Percentiles rank a stretch among this genome's conserved stretches.
Evolutionary conservation across 2,113 vertebrate species (phyloP).

Genomic region (Stomatorhinus ivindoensis): DNA sequence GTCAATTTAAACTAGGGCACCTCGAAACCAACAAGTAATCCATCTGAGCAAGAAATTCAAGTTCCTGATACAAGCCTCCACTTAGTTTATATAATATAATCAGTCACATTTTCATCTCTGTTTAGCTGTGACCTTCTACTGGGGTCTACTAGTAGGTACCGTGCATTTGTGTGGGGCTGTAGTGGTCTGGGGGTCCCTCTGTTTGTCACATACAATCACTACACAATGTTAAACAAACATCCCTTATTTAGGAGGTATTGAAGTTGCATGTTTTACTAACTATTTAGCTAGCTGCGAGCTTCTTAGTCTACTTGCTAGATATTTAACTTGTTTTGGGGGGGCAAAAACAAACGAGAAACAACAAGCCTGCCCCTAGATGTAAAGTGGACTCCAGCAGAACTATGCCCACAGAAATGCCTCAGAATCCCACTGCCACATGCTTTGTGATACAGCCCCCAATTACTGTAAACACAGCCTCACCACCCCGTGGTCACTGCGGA

Average conservation of each 20-base stretch:
- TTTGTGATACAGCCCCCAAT: not conserved
- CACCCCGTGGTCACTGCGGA: not conserved
- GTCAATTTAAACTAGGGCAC: too few relatives aligned
- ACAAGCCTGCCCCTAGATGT: not conserved
- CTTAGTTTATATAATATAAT: not conserved
- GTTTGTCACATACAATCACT: not conserved
- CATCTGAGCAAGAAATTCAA: too few relatives aligned
- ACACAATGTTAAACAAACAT: not conserved
- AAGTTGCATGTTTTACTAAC: not conserved
- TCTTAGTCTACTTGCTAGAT: not conserved
- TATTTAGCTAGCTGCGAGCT: not conserved
- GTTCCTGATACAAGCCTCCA: too few relatives aligned
- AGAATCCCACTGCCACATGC: not conserved
- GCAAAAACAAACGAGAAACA: not conserved
- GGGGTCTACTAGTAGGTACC: not conserved
- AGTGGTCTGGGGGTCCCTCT: not conserved
- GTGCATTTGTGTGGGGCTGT: not conserved
- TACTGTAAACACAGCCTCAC: not conserved
- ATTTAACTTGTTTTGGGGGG: not conserved
- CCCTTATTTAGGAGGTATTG: not conserved
- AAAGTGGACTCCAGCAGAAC: not conserved
- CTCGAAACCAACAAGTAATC: too few relatives aligned
- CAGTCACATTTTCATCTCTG: not conserved
- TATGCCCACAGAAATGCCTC: not conserved
- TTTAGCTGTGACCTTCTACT: not conserved